phyloP scores from a whole-genome alignment of 2,888 invertebrate species.

The Sipha maydis region DNA sequence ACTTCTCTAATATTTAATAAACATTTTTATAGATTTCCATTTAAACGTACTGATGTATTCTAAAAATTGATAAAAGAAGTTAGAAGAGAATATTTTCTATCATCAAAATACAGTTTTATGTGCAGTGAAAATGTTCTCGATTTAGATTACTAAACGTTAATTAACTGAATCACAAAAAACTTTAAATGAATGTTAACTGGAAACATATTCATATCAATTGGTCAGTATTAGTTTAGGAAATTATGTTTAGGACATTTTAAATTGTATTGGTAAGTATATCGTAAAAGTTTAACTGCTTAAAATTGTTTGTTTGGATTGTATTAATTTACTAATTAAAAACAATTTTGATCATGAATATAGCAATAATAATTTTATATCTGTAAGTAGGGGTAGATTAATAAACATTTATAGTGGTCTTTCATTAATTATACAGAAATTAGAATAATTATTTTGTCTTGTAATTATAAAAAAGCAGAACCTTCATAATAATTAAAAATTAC shows the following conservation, averaged over 20 bases:
- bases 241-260: neutral
- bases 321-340: neutral
- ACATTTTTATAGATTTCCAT: too few relatives aligned
- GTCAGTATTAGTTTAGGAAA: neutral
- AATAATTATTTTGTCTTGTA: neutral
- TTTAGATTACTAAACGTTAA: too few relatives aligned
- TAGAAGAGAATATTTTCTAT: too few relatives aligned
- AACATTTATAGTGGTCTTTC: too few relatives aligned
- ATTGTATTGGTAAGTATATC: neutral
- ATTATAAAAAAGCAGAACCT: neutral
- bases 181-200: neutral
- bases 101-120: too few relatives aligned
- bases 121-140: too few relatives aligned
- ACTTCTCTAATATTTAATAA: too few relatives aligned
- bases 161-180: neutral
- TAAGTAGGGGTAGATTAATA: slow-evolving; percentile 11
- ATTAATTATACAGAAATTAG: neutral
- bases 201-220: neutral
- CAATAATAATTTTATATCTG: neutral
- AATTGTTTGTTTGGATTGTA: neutral
- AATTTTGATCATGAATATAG: neutral
- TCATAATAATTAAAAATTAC: neutral
- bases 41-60: too few relatives aligned
- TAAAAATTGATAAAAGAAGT: too few relatives aligned
- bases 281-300: neutral